Base-by-base conservation (phyloP, 2,797 vertebrate genomes). In the Pelobates cultripes region DNA sequence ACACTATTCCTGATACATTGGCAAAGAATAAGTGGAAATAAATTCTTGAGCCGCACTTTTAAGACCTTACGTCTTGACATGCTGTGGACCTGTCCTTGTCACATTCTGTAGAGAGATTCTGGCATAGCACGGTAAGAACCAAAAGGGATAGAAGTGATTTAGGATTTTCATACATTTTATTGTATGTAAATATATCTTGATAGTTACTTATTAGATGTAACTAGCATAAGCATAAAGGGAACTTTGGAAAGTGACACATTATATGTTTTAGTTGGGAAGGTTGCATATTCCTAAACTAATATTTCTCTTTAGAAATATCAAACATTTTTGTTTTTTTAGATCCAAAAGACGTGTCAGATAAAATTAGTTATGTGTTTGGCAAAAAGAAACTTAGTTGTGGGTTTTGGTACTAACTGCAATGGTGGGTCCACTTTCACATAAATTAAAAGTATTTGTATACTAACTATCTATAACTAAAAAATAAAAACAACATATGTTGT, bases 1-100 rank as follows among this genome's bases (percentile, higher is more conserved):
- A 87, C 79, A 85, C 73, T 71, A 45, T 76, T 80, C 71, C 61
- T 74, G 83, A 84, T 90, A 92, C 90, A 91, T 92, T 90, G 78
- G 87, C 70, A 79, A 82, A 85, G 76, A 86, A 87, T 80, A 82
- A 85, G 76, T 75, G 85, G 63, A 55, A 84, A 41, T 71, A 51
- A 10, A 51, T 51, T 83, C 80, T 75, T 79, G 78, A 28, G 51
- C 17, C 78, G 75, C 14, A 77, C 87, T 68, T 85, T 80, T 78
- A 82, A 87, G 86, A 86, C 53, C 80, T 79, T 44, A 57, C 63
- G 44, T 67, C 76, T 51, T 17, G 45, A 77, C 77, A 85, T 79
- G 47, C 7, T 28, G 72, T 14, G 44, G 45, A 43, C 12, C 40
- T 5, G 13, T 72, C 9, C 41, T 28, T 4, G 47, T 7, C 4